Conservation (phyloP, 2,113 vertebrate genomes). For the Seriola aureovittata region DNA sequence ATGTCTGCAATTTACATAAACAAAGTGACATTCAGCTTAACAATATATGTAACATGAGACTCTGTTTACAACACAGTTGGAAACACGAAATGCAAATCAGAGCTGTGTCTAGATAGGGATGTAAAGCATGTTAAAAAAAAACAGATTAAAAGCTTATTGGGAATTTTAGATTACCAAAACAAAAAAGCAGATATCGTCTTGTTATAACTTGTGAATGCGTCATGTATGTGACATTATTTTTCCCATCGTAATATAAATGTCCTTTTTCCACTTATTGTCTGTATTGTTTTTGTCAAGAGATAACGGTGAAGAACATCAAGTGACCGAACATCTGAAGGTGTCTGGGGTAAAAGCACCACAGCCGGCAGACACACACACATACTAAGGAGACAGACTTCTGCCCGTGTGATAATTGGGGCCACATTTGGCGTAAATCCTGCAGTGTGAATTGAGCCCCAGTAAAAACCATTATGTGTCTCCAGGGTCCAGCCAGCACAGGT, state of each 20-base stretch:
- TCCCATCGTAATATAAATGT: background rate
- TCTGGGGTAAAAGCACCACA: background rate
- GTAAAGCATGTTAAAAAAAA: background rate
- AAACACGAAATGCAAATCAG: background rate
- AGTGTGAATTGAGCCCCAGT: conserved; percentile 32
- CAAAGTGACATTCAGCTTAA: background rate
- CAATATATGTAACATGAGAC: background rate
- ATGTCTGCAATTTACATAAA: background rate
- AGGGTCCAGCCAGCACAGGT: conserved; percentile 69
- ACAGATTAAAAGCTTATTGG: background rate
- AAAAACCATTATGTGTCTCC: conserved; percentile 53
- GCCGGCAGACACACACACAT: conserved; percentile 1
- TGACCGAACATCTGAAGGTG: background rate
- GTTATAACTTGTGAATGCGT: background rate
- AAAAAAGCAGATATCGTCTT: too few species aligned
- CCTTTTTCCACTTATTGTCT: background rate
- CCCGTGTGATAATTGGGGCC: conserved; percentile 49
- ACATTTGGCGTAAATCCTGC: conserved; percentile 61
- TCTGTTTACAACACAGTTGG: background rate
- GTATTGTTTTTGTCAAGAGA: background rate
- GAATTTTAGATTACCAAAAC: too few species aligned
- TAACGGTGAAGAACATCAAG: background rate
- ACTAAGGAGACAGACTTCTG: conserved; percentile 27
- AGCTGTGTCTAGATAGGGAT: background rate
- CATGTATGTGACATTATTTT: background rate